These are phyloP conservation scores for Tetrax tetrax DNA, from an alignment of 2,113 vertebrate species.

Conservation along the genomic window DNA sequence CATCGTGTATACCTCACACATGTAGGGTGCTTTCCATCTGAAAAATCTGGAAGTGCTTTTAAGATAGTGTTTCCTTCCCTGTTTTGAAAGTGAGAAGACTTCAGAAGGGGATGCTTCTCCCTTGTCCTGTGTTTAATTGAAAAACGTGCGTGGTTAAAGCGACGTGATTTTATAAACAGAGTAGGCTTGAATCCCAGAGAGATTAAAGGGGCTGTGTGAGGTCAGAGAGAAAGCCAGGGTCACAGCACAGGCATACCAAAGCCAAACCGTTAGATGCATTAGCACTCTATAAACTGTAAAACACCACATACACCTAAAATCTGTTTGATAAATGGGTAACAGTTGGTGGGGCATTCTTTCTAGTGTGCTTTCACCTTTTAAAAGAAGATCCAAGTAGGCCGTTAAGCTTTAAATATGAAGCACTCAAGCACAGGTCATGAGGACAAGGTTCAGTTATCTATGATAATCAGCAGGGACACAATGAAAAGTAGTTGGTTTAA, in stretches of 20 bases:
- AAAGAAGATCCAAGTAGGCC: not conserved
- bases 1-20: not conserved
- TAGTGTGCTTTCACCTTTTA: not conserved
- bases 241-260: not conserved
- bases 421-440: not conserved
- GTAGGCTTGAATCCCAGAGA: not conserved
- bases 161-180: not conserved
- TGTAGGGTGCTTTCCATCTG: not conserved
- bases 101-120: not conserved
- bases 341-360: not conserved
- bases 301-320: not conserved
- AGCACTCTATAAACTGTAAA: not conserved
- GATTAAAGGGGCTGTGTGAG: not conserved
- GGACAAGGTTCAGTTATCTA: not conserved
- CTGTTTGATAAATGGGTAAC: conserved; percentile 28
- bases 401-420: not conserved
- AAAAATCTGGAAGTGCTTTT: not conserved
- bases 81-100: not conserved
- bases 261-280: not conserved
- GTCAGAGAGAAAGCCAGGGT: not conserved
- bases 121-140: not conserved
- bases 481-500: not conserved
- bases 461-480: not conserved
- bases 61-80: not conserved
- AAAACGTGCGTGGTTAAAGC: not conserved